Base-by-base conservation (phyloP, 2,797 vertebrate species). In the Coreius guichenoti region DNA sequence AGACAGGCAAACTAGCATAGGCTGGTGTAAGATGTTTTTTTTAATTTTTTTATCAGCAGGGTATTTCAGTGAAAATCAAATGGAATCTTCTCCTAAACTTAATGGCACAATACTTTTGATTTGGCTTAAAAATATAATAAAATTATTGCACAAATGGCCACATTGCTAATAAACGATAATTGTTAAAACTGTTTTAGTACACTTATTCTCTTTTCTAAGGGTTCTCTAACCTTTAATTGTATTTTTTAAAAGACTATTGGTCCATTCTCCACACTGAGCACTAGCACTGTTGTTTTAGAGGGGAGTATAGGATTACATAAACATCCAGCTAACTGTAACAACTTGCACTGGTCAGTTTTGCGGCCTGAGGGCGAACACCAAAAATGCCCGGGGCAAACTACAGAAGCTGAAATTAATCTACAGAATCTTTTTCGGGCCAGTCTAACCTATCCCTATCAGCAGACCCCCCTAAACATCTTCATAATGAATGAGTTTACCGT, bases 401-500 rank as follows among this genome's bases (percentile, higher is more conserved):
- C 49, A 74, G 29, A 76, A 67, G 45, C 77, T 83, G 73, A 70
- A 86, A 81, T 75, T 49, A 5, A 58, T 70, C 56, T 58, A 47
- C 11, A 47, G 45, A 47, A 47, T 47, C 33, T 67, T 49, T 84
- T 68, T 81, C 12, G 75, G 67, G 56, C 72, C 36, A 77, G 47
- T 36, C 47, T 61, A 79, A 54, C 87, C 88, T 78, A 77, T 82
- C 86, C 80, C 84, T 87, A 82, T 83, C 43, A 89, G 81, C 84
- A 56, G 45, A 81, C 83, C 84, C 86, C 87, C 83, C 91, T 89
- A 67, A 90, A 82, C 49, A 36, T 81, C 81, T 95, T 90, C 93
- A 95, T 95, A 93, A 95, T 94, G 87, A 77, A 95, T 93, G 90
- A 93, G 88, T 79, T 85, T 85, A 88, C 90, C 69, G 80, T 86